These are phyloP conservation scores for Apteryx mantelli DNA, from an alignment of 2,113 vertebrate genomes.

Conservation along the genomic window DNA sequence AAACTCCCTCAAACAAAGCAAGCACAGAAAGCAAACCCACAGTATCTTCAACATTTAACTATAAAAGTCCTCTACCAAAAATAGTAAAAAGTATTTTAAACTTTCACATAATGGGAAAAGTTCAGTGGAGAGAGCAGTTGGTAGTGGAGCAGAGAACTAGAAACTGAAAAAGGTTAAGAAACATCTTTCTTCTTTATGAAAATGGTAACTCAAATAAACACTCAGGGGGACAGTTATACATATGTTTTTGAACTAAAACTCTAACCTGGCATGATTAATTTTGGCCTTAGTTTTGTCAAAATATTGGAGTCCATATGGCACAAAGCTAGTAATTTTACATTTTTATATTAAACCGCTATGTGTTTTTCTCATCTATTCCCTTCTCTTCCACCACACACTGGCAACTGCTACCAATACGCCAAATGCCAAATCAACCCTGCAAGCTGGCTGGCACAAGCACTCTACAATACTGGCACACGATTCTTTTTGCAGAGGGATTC, in stretches of 20 bases:
- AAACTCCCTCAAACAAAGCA: not conserved
- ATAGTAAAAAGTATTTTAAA: slow-evolving; percentile 56
- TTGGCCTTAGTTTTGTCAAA: slow-evolving; percentile 83
- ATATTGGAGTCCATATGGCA: slow-evolving; percentile 84
- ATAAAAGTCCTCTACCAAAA: not conserved
- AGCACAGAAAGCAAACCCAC: not conserved
- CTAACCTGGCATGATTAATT: slow-evolving; percentile 82
- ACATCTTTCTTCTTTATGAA: slow-evolving; percentile 71
- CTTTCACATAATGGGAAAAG: slow-evolving; percentile 55
- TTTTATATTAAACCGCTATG: slow-evolving; percentile 78
- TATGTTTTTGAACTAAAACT: slow-evolving; percentile 84
- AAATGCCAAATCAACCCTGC: slow-evolving; percentile 81
- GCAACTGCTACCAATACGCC: slow-evolving; percentile 75
- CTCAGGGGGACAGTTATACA: slow-evolving; percentile 77
- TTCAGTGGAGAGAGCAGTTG: slow-evolving; percentile 44
- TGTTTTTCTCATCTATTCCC: slow-evolving; percentile 79
- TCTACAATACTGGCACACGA: slow-evolving; percentile 74
- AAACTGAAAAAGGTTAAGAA: slow-evolving; percentile 76
- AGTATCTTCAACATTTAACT: not conserved
- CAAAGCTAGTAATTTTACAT: slow-evolving; percentile 82
- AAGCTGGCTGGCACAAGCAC: slow-evolving; percentile 74
- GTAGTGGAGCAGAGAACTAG: slow-evolving; percentile 56
- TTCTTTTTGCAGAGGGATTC: slow-evolving; percentile 66
- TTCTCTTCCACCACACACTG: slow-evolving; percentile 78
- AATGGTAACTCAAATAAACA: slow-evolving; percentile 76